These are phyloP conservation scores for Dascillus cervinus DNA, from an alignment of 2,888 invertebrate genomes.

Conservation along the genomic window DNA sequence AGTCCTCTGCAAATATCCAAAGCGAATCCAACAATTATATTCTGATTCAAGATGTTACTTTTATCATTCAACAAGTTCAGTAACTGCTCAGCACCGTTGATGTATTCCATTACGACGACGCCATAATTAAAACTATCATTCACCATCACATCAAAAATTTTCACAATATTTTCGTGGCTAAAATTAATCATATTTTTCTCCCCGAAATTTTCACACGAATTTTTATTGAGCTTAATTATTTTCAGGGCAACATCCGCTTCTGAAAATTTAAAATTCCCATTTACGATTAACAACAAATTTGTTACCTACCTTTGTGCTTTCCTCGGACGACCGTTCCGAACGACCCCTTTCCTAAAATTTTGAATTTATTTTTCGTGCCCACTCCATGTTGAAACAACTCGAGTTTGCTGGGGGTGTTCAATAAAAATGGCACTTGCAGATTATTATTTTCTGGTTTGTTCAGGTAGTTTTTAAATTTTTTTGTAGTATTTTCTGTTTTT, in stretches of 20 bases:
- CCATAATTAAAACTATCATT: conserved; percentile 24
- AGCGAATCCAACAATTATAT: conserved; percentile 19
- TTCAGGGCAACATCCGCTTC: conserved; percentile 33
- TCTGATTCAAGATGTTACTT: conserved; percentile 8
- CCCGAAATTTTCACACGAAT: conserved; percentile 12
- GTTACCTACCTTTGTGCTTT: conserved; percentile 28
- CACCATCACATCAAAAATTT: conserved; percentile 28
- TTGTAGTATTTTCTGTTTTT: too few relatives aligned
- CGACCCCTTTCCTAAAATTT: conserved; percentile 32
- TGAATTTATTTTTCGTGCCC: conserved; percentile 17
- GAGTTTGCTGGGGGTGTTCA: conserved; percentile 29
- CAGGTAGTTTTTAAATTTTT: too few relatives aligned
- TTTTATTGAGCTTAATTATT: conserved; percentile 22
- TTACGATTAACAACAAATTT: background rate
- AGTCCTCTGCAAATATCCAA: conserved; percentile 30
- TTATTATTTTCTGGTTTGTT: too few relatives aligned
- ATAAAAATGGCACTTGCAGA: too few relatives aligned
- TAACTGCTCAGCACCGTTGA: too few relatives aligned
- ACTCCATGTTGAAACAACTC: conserved; percentile 28
- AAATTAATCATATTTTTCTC: conserved; percentile 31
- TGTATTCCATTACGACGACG: conserved; percentile 35
- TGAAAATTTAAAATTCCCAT: conserved; percentile 12
- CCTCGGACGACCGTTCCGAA: conserved; percentile 38
- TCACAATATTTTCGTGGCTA: conserved; percentile 30
- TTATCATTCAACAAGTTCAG: too few relatives aligned